Conservation (phyloP, 2,888 invertebrate genomes). For the Hirtodrosophila confusa region DNA sequence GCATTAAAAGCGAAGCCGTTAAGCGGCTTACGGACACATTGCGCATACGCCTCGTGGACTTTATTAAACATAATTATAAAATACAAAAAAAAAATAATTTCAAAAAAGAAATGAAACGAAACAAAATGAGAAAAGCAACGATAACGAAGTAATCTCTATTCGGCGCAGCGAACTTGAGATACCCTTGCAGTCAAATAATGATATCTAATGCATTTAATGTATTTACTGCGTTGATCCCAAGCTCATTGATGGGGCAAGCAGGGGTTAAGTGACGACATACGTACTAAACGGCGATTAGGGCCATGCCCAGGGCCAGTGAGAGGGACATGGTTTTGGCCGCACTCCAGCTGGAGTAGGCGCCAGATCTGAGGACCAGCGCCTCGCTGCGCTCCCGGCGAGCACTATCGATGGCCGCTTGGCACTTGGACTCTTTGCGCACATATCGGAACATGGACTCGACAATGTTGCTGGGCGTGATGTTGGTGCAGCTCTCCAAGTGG, state of each 20-base stretch:
- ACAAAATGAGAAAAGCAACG: not conserved
- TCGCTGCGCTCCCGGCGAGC: conserved; percentile 22
- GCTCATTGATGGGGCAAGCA: not conserved
- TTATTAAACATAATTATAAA: conserved; percentile 71
- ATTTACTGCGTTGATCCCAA: not conserved
- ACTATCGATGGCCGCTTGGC: conserved; percentile 80
- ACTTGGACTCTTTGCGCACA: conserved; percentile 88
- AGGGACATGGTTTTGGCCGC: not conserved
- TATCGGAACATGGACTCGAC: conserved; percentile 90
- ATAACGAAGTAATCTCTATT: not conserved
- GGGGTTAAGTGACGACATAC: not conserved
- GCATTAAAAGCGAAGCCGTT: conserved; percentile 58
- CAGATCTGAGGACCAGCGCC: conserved; percentile 1
- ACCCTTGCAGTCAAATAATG: conserved; percentile 2
- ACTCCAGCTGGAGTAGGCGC: not conserved
- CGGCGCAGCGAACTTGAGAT: conserved; percentile 7
- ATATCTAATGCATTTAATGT: not conserved
- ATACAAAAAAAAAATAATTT: conserved; percentile 11
- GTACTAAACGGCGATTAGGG: not conserved
- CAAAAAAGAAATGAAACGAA: not conserved
- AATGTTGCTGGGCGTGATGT: conserved; percentile 91
- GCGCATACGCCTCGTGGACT: conserved; percentile 52
- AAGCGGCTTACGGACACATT: conserved; percentile 63
- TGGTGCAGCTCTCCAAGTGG: conserved; percentile 86
- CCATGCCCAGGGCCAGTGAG: conserved; percentile 1